Base-by-base conservation (phyloP, 2,797 vertebrate species). In the Pygocentrus nattereri region DNA sequence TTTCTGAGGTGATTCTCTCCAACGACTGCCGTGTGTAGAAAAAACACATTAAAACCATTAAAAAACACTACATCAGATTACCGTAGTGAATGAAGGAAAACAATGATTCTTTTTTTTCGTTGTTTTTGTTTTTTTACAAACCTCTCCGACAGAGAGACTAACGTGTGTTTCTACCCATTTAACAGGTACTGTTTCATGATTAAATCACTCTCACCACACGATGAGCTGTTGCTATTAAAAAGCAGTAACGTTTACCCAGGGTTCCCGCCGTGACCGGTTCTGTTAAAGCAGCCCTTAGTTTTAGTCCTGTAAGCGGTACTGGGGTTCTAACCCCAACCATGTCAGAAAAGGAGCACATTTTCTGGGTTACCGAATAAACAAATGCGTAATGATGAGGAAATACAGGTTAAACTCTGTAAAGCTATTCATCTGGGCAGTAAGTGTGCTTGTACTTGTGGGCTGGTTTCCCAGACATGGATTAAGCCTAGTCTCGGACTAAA, bases 101-200 rank as follows among this genome's bases (percentile, higher is more conserved):
- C 18, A 2, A 2, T 0, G 38, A 16, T 18, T 34, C n/a, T 74
- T 34, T 34, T 34, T n/a, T n/a, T n/a, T n/a, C n/a, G n/a, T n/a
- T 34, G 34, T 2, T 34, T 34, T 6, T 34, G 34, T 2, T 34
- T 2, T 34, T 27, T 27, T 11, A 47, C n/a, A n/a, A 44, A 50
- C 16, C 44, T 71, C 21, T 23, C 73, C 19, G 50, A 54, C 68
- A 64, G n/a, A 78, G 65, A 78, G 82, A 70, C 62, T 38, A 65
- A 68, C 7, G 74, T 61, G 34, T 62, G 21, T 58, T 27, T 41
- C 10, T 49, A 82, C 49, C 76, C 50, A 62, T 76, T 72, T 41
- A 71, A 75, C 31, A 72, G 69, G 61, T 38, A 64, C 25, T 21
- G 67, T 34, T 34, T 59, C 73, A 73, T 70, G 18, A n/a, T 59